A percentile compares a stretch with the other conserved stretches of the same genome.
phyloP scores from a whole-genome alignment of 2,113 vertebrate species.

The Xenopus tropicalis region DNA sequence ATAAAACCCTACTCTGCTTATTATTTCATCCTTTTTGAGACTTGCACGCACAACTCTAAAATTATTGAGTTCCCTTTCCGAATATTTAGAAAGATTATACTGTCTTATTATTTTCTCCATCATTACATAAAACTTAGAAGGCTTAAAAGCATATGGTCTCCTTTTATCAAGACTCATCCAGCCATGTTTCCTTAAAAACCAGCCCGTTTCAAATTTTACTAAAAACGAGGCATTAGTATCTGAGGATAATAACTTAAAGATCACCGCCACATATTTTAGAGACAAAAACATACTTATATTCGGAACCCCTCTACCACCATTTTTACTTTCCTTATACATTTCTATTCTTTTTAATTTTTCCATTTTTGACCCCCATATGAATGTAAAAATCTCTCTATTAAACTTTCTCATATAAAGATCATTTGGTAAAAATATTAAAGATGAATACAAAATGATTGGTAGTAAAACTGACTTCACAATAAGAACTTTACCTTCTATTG shows the following conservation, averaged over 20 bases:
- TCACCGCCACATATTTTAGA: neutral
- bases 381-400: neutral
- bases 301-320: neutral
- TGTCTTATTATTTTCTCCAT: neutral
- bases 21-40: neutral
- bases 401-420: neutral
- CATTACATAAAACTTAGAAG: neutral
- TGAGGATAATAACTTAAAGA: neutral
- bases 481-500: neutral
- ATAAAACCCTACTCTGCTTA: neutral
- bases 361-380: conserved; percentile 7
- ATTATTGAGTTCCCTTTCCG: too few species aligned
- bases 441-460: too few species aligned
- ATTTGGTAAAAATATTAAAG: neutral
- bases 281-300: neutral
- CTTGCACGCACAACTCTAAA: too few species aligned
- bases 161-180: neutral
- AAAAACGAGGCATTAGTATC: too few species aligned
- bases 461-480: neutral
- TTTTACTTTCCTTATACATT: neutral
- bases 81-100: neutral
- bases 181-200: neutral
- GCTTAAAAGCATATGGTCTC: neutral
- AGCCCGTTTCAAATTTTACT: neutral
- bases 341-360: neutral